Base-by-base conservation (phyloP, 2,888 invertebrate genomes). In the Ariolimax columbianus region DNA sequence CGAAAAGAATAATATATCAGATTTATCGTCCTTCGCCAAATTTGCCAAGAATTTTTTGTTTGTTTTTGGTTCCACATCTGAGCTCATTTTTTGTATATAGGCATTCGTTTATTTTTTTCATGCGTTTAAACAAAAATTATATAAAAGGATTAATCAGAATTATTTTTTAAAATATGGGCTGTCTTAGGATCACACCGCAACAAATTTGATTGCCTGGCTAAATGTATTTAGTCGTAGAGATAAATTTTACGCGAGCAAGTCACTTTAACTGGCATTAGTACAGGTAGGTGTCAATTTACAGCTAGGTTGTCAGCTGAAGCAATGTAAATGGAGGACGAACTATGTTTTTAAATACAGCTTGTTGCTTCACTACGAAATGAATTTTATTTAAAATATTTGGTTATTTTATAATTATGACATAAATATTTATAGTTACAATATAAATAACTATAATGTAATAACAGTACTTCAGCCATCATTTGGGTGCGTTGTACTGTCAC, bases 161-260 rank as follows among this genome's bases (percentile, higher is more conserved):
- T 66, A 33, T 33, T 33, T 63, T 63, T 63, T 26, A n/a, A 7
- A n/a, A n/a, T 66, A 63, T 26, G n/a, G n/a, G n/a, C 63, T 26
- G 23, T 59, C 63, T 30, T 30, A 30, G 63, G 14, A 30, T 30
- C 63, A 63, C 6, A 26, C 6, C 30, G 63, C 30, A 63, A 17
- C 63, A 63, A 63, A 30, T 63, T 63, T 30, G n/a, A 63, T 66
- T 66, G 66, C 14, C 66, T 66, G 66, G 33, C 66, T 66, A n/a
- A 33, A n/a, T n/a, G n/a, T 55, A 19, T 55, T 3, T 55, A 14
- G 47, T 14, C 23, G n/a, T 63, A n/a, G 59, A n/a, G 4, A 63
- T 17, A 66, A 30, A 33, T 66, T 14, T 66, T 14, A 66, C 33
- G n/a, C n/a, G n/a, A n/a, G n/a, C n/a, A n/a, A n/a, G n/a, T n/a